phyloP scores from a whole-genome alignment of 1,140 invertebrate genomes.

The Brachystomella parvula region DNA sequence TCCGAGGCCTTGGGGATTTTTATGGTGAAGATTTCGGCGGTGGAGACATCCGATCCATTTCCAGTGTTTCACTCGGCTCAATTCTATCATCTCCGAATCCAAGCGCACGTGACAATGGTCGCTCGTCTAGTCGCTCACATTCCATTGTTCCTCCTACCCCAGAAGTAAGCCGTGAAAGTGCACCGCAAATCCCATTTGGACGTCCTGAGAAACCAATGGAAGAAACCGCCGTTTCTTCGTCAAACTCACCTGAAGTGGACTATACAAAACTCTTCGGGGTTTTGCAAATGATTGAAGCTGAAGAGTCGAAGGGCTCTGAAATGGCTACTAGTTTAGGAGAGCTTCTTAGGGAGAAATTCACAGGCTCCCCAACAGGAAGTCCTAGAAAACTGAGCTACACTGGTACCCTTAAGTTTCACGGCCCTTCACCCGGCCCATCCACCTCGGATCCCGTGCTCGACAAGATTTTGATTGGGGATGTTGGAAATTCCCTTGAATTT shows the following conservation, averaged over 20 bases:
- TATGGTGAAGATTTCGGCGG: neutral
- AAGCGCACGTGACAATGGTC: neutral
- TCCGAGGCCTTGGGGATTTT: neutral
- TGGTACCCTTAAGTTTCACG: too few species aligned
- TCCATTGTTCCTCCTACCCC: neutral
- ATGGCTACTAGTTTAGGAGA: neutral
- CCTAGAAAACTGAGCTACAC: too few species aligned
- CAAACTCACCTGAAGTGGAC: neutral
- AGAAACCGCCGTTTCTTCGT: neutral
- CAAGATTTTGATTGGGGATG: too few species aligned
- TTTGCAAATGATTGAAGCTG: neutral
- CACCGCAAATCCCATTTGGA: too few species aligned
- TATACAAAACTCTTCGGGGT: neutral
- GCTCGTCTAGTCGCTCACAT: neutral
- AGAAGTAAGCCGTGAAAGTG: neutral
- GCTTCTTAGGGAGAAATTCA: neutral
- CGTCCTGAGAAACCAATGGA: neutral
- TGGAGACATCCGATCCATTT: neutral
- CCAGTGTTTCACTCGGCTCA: conserved; percentile 11
- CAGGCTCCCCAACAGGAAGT: neutral
- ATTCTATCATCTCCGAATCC: neutral
- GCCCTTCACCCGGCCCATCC: too few species aligned
- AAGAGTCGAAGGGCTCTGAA: neutral
- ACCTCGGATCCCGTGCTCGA: too few species aligned
- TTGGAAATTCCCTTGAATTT: too few species aligned